Percentiles rank a stretch among this genome's conserved stretches.
Evolutionary conservation across 2,113 vertebrate species (phyloP).

Genomic region (Ceratotherium simum): DNA sequence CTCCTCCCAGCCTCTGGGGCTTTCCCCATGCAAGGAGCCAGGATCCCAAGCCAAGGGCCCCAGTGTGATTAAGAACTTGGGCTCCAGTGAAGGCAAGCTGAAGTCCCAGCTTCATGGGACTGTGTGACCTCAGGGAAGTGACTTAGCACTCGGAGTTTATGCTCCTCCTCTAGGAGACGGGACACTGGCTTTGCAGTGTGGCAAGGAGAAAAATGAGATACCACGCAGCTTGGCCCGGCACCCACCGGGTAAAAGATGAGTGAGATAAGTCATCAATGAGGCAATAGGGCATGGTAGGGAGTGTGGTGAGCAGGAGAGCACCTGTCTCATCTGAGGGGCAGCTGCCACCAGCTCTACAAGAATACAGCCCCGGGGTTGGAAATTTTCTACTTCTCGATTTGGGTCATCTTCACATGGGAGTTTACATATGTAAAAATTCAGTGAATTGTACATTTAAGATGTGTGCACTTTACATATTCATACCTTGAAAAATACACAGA

Average conservation of each 20-base stretch:
- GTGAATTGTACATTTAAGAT: neutral
- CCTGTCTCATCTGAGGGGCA: rapidly evolving
- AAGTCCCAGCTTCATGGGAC: neutral
- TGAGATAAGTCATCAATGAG: neutral
- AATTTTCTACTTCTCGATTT: neutral
- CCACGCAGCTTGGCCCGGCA: rapidly evolving
- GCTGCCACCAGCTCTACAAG: neutral
- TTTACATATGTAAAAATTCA: neutral
- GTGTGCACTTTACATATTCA: neutral
- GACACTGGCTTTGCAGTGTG: rapidly evolving
- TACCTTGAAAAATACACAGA: neutral
- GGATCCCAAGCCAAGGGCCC: neutral
- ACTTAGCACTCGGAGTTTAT: rapidly evolving
- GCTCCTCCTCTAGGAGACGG: neutral
- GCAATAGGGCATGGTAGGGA: neutral
- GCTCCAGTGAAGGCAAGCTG: rapidly evolving
- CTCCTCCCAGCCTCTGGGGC: neutral
- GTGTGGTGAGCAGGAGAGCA: rapidly evolving
- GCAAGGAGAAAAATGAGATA: neutral
- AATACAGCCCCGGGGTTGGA: neutral
- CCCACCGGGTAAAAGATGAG: neutral
- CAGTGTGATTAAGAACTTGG: neutral
- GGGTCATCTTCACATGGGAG: neutral
- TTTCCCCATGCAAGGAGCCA: neutral
- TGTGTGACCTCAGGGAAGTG: rapidly evolving